A percentile compares a stretch with the other conserved stretches of the same genome.
Evolutionary conservation across 2,113 vertebrate genomes (phyloP).

Genomic region (Rallus limicola): DNA sequence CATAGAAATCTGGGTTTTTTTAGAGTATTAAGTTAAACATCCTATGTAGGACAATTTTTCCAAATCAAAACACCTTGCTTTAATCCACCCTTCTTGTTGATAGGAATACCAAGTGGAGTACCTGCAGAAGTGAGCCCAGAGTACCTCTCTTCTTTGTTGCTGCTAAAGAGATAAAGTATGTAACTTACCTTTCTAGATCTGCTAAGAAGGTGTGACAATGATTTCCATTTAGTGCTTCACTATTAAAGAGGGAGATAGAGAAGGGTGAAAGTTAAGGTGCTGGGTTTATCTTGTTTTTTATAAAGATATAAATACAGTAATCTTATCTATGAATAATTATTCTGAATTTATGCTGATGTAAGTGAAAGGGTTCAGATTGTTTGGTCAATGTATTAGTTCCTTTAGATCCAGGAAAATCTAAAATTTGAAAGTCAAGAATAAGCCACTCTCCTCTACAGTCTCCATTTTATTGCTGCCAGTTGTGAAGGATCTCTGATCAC

Average conservation of each 20-base stretch:
- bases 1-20: not conserved
- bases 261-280: not conserved
- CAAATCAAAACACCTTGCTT: not conserved
- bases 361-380: not conserved
- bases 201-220: not conserved
- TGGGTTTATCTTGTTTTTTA: not conserved
- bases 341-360: not conserved
- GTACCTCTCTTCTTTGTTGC: not conserved
- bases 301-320: not conserved
- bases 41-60: not conserved
- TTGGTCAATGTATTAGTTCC: not conserved
- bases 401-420: not conserved
- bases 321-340: not conserved
- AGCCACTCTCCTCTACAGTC: slow-evolving; percentile 8
- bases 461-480: slow-evolving; percentile 60
- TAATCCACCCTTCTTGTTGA: not conserved
- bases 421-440: not conserved
- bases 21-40: not conserved
- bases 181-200: not conserved
- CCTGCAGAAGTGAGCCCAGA: not conserved
- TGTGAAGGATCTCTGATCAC: not conserved
- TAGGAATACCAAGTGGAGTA: not conserved
- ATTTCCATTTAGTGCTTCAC: not conserved
- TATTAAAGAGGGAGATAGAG: not conserved
- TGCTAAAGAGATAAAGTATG: not conserved